Conservation (phyloP, 2,888 invertebrate species). For the Byasa hedistus region DNA sequence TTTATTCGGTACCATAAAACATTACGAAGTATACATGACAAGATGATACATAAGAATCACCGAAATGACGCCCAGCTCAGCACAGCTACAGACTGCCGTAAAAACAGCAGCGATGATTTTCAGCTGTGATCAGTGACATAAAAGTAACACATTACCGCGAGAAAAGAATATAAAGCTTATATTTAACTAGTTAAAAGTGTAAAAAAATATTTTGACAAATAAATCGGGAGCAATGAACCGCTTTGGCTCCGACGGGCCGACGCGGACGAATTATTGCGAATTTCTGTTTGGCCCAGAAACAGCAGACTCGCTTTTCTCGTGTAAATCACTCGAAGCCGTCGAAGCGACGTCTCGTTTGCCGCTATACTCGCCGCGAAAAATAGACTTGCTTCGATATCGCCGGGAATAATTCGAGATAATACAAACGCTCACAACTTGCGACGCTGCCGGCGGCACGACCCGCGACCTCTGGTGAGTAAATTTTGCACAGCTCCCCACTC, state of each 20-base stretch:
- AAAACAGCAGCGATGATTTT: no score
- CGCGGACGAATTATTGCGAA: conserved; percentile 44
- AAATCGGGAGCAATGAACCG: conserved; percentile 61
- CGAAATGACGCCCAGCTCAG: no score
- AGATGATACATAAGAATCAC: no score
- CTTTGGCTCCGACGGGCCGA: conserved; percentile 20
- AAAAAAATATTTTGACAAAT: conserved; percentile 5
- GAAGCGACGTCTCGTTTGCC: conserved; percentile 56
- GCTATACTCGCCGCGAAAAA: conserved; percentile 67
- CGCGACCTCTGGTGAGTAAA: conserved; percentile 69
- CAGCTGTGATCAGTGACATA: no score
- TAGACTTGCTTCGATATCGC: conserved; percentile 71
- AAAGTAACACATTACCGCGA: no score
- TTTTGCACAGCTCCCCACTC: conserved; percentile 13
- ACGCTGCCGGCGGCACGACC: conserved; percentile 56
- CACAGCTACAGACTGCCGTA: no score
- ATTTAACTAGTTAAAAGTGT: no score
- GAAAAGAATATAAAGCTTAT: no score
- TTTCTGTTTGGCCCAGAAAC: conserved; percentile 70
- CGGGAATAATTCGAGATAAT: conserved; percentile 69
- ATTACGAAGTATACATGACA: no score
- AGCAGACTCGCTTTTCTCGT: conserved; percentile 55
- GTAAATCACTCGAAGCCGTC: conserved; percentile 70
- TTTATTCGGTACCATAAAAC: no score
- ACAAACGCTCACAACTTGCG: conserved; percentile 62